Conservation (phyloP, 2,888 invertebrate species). For the Cryptus viduatorius region DNA sequence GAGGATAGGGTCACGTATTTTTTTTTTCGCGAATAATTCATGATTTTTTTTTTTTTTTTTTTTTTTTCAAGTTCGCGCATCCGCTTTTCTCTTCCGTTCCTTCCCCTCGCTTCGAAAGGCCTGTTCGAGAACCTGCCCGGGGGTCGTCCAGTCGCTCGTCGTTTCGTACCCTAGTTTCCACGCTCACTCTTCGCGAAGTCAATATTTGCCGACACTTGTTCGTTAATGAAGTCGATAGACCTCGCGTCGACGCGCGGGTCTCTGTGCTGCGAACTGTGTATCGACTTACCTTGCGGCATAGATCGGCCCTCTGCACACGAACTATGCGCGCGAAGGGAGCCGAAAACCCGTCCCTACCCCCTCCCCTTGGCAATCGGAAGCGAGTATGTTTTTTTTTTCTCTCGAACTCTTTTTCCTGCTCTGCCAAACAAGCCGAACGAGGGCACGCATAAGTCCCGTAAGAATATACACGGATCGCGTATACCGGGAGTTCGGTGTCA, state of each 20-base stretch:
- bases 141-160: conserved; percentile 21
- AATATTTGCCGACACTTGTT: conserved; percentile 83
- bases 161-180: conserved; percentile 78
- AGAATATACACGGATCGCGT: not conserved
- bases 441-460: conserved; percentile 35
- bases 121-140: not conserved
- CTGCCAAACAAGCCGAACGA: conserved; percentile 40
- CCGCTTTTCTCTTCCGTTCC: not conserved
- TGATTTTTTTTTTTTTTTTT: not conserved
- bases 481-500: no score
- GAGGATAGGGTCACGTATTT: not conserved
- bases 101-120: not conserved
- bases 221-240: conserved; percentile 81
- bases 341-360: conserved; percentile 9
- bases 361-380: conserved; percentile 15
- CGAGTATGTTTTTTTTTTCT: conserved; percentile 30
- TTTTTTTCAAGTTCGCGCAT: not conserved
- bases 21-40: not conserved
- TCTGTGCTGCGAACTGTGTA: conserved; percentile 73
- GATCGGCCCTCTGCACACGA: not conserved
- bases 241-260: conserved; percentile 51
- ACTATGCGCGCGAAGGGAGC: not conserved
- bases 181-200: conserved; percentile 73
- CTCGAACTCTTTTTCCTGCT: conserved; percentile 26
- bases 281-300: conserved; percentile 63